phyloP scores from a whole-genome alignment of 1,140 invertebrate species.

The Kradibia gibbosae region DNA sequence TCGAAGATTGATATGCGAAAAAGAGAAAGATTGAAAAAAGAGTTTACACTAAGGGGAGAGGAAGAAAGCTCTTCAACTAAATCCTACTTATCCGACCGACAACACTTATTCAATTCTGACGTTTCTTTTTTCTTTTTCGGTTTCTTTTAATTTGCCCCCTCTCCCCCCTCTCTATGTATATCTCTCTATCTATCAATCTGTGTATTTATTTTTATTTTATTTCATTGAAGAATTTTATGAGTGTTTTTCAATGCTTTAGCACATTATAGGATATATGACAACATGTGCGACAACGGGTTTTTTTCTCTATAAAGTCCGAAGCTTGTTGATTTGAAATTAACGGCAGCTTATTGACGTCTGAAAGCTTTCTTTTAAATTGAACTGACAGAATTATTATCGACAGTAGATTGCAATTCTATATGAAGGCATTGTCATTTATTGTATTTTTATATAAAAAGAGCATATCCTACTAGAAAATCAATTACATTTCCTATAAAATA shows the following conservation, averaged over 20 bases:
- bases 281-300: background rate
- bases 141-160: background rate
- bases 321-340: background rate
- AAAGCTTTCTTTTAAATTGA: background rate
- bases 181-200: background rate
- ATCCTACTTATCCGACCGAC: constrained; percentile 26
- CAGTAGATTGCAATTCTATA: background rate
- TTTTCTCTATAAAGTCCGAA: background rate
- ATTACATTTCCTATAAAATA: no score
- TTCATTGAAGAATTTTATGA: background rate
- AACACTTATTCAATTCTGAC: background rate
- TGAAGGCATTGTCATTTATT: no score
- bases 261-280: background rate
- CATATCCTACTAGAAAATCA: no score
- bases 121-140: background rate
- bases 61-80: background rate
- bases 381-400: background rate
- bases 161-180: background rate
- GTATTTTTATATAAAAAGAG: no score
- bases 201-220: background rate
- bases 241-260: background rate
- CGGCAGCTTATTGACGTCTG: background rate
- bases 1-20: no score
- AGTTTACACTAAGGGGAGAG: background rate
- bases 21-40: no score